Percentiles rank a stretch among this genome's conserved stretches.
phyloP scores from a whole-genome alignment of 1,140 invertebrate genomes.

The Drosophila nikananu region DNA sequence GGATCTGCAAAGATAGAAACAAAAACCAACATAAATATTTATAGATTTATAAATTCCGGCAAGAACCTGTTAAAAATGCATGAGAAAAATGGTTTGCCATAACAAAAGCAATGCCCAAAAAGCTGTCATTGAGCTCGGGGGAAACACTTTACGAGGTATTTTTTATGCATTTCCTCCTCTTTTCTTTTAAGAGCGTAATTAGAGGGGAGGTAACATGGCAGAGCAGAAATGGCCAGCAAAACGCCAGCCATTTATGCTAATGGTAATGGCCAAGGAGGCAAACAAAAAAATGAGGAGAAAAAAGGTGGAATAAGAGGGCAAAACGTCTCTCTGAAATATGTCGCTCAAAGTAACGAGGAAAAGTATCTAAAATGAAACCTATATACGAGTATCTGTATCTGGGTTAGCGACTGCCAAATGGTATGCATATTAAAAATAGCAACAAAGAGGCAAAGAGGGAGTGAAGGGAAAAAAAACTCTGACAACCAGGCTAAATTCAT shows the following conservation, averaged over 20 bases:
- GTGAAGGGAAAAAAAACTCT: slow-evolving; percentile 1
- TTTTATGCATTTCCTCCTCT: slow-evolving; percentile 53
- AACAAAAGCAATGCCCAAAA: slow-evolving; percentile 1
- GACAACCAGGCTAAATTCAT: slow-evolving; percentile 63
- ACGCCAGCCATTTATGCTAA: slow-evolving; percentile 68
- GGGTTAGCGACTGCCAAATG: slow-evolving; percentile 55
- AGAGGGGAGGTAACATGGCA: slow-evolving; percentile 32
- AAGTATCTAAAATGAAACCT: slow-evolving; percentile 44
- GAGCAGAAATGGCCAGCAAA: slow-evolving; percentile 39
- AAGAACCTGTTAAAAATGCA: slow-evolving; percentile 33
- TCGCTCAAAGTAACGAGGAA: slow-evolving; percentile 60
- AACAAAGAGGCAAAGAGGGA: slow-evolving; percentile 32
- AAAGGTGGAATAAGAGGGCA: slow-evolving; percentile 33
- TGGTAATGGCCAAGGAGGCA: slow-evolving; percentile 57
- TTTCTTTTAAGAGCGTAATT: slow-evolving; percentile 69
- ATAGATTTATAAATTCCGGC: background rate
- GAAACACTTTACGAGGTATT: slow-evolving; percentile 47
- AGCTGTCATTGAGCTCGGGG: slow-evolving; percentile 27
- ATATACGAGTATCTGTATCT: slow-evolving; percentile 46
- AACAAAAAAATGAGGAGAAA: slow-evolving; percentile 19
- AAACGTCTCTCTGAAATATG: slow-evolving; percentile 37
- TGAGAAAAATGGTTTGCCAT: slow-evolving; percentile 16
- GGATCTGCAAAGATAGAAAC: slow-evolving; percentile 45
- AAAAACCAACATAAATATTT: slow-evolving; percentile 28
- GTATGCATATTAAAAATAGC: slow-evolving; percentile 71